These are phyloP conservation scores for Xylocopa sonorina DNA, from an alignment of 1,140 invertebrate genomes.

Conservation along the genomic window DNA sequence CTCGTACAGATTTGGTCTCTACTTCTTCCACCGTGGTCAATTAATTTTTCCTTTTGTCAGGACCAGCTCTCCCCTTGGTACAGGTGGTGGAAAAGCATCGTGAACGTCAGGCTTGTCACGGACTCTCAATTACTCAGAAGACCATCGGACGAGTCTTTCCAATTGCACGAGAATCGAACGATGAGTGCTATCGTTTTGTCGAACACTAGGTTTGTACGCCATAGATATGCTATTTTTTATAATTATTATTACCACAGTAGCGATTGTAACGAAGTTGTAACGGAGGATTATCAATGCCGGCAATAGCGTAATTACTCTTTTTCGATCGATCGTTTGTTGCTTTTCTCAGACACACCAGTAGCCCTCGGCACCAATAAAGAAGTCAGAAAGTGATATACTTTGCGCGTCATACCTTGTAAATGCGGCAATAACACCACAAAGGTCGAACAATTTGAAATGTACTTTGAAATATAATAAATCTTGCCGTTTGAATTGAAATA, in stretches of 20 bases:
- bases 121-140: slow-evolving; percentile 66
- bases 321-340: background rate
- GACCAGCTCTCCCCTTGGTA: slow-evolving; percentile 81
- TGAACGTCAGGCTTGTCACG: slow-evolving; percentile 77
- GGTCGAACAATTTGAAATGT: background rate
- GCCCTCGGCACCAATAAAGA: background rate
- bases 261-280: too few relatives aligned
- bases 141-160: slow-evolving; percentile 62
- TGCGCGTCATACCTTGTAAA: too few relatives aligned
- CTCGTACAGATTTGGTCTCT: background rate
- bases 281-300: too few relatives aligned
- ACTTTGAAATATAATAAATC: too few relatives aligned
- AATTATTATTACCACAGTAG: too few relatives aligned
- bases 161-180: slow-evolving; percentile 64
- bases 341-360: background rate
- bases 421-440: background rate
- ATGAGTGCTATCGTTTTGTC: background rate
- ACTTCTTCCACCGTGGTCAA: background rate
- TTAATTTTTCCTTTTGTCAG: slow-evolving; percentile 62
- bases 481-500: too few relatives aligned
- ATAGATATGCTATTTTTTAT: too few relatives aligned
- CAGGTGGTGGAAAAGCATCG: slow-evolving; percentile 79
- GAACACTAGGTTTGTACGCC: background rate
- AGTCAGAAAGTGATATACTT: background rate
- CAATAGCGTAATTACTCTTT: too few relatives aligned